Conservation (phyloP, 2,888 invertebrate genomes). For the Leucophenga maculata region DNA sequence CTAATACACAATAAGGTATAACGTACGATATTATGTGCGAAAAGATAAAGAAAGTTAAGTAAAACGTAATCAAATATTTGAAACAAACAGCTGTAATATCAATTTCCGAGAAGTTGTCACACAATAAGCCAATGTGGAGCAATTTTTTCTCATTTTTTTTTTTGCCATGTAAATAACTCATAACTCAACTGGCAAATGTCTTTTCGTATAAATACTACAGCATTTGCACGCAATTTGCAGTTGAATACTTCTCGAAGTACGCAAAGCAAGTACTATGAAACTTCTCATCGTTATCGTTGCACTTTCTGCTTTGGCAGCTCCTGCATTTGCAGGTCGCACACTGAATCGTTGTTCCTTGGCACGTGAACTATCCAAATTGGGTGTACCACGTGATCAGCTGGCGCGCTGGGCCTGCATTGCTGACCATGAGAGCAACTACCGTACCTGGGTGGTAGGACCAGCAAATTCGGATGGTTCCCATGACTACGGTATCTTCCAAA, state of each 20-base stretch:
- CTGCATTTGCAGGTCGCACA: conserved; percentile 32
- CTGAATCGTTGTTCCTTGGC: conserved; percentile 48
- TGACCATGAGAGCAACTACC: conserved; percentile 53
- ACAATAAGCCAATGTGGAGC: no score
- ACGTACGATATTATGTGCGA: no score
- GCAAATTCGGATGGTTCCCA: conserved; percentile 71
- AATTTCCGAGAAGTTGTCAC: no score
- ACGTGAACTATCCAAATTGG: conserved; percentile 48
- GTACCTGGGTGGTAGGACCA: conserved; percentile 70
- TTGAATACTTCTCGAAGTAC: not conserved
- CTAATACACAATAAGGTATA: no score
- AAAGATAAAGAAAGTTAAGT: no score
- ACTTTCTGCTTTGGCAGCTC: conserved; percentile 28
- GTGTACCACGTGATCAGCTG: conserved; percentile 43
- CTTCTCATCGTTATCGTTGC: conserved; percentile 8
- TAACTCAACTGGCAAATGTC: not conserved
- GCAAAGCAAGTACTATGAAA: conserved; percentile 17
- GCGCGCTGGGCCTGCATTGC: conserved; percentile 53
- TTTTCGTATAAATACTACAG: conserved; percentile 20
- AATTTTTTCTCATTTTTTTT: no score
- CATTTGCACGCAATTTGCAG: not conserved
- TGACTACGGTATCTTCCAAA: conserved; percentile 65
- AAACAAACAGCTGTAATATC: no score
- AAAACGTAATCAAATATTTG: no score
- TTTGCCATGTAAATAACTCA: no score